Evolutionary conservation across 1,140 invertebrate genomes (phyloP), one percentile per base, ranked within the genome.

Genomic region (Magallana gigas): DNA sequence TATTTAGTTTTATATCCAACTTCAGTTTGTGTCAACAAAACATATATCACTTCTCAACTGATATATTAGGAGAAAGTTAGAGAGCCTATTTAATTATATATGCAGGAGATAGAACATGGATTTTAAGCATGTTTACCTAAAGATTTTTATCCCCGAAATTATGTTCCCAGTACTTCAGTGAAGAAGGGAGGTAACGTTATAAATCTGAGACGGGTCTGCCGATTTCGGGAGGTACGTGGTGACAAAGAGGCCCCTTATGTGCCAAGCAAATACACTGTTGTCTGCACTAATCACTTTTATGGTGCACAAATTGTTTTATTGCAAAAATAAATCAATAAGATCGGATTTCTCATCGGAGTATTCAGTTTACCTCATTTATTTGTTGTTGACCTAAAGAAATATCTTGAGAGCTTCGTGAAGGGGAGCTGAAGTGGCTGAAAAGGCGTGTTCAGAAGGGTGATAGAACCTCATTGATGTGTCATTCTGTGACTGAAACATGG

Each of bases 231-330:
- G 68, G 18, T 11, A 18, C 18, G 23, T 71, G 68, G 23, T 18
- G 36, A 18, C 11, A 23, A 71, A 23, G 18, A 12, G 68, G 11
- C 68, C 23, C 23, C 68, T 71, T 71, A 23, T 71, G 68, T 71
- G 36, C 18, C 7, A 12, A 71, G 68, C 18, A 71, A 71, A 71
- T 71, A 71, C 8, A 12, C 0, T 12, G 36, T 0, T 71, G 68
- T 71, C 68, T 71, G 68, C 68, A 71, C 68, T 71, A 71, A 71
- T 71, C 68, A 23, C 36, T 71, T 71, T 71, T 71, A 71, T 71
- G 68, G 68, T 71, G 68, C 68, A 71, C 68, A 71, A 71, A 71
- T 71, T 71, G 68, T 71, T 71, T 71, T 71, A 71, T 71, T 71
- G 68, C 68, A 71, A 71, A 71, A 71, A 71, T 71, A 71, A 71